Evolutionary conservation across 2,888 invertebrate genomes (phyloP).

Genomic region (Eupithecia exiguata): DNA sequence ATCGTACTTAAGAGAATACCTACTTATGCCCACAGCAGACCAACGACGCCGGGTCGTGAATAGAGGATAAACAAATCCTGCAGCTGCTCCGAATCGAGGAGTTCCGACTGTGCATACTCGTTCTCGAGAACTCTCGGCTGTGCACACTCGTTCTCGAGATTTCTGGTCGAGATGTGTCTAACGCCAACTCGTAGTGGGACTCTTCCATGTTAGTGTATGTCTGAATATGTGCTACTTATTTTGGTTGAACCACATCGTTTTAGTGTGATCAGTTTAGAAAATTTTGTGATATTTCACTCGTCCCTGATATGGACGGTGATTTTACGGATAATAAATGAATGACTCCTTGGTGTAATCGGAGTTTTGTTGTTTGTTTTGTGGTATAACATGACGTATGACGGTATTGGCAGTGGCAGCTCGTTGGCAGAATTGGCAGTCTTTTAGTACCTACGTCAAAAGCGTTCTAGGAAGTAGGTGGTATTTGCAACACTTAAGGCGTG

Average conservation of each 20-base stretch:
- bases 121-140: constrained; percentile 8
- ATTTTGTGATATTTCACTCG: too few relatives aligned
- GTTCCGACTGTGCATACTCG: constrained; percentile 45
- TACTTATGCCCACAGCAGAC: constrained; percentile 67
- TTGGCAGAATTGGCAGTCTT: background rate
- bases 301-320: background rate
- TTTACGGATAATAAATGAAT: constrained; percentile 2
- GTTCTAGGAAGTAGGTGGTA: background rate
- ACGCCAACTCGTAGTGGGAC: constrained; percentile 36
- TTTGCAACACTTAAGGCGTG: background rate
- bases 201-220: constrained; percentile 36
- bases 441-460: background rate
- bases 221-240: background rate
- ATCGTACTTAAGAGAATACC: background rate
- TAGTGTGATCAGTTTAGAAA: background rate
- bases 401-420: background rate
- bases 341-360: background rate
- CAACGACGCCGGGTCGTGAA: constrained; percentile 57
- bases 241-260: background rate
- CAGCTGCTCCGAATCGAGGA: constrained; percentile 55
- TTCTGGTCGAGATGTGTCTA: constrained; percentile 27
- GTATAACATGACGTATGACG: background rate
- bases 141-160: constrained; percentile 29
- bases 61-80: constrained; percentile 65
- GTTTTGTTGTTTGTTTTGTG: background rate